Percentiles rank a stretch among this genome's conserved stretches.
phyloP scores from a whole-genome alignment of 2,797 vertebrate species.

The Myripristis murdjan region DNA sequence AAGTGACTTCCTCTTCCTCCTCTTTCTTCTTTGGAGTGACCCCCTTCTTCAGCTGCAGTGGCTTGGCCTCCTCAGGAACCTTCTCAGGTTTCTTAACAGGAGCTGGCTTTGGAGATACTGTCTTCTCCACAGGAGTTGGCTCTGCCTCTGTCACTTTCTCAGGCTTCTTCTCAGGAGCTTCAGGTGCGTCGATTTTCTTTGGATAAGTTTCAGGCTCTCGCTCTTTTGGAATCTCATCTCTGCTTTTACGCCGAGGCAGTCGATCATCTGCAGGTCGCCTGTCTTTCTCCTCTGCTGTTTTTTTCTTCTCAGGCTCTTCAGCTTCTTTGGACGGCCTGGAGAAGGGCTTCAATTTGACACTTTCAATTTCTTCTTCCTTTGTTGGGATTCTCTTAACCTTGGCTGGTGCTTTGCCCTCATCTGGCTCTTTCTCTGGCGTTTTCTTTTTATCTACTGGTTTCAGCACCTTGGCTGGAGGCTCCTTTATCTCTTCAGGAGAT shows the following conservation, averaged over 20 bases:
- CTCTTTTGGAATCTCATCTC: slow-evolving; percentile 69
- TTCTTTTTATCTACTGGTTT: slow-evolving; percentile 74
- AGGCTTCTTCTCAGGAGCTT: slow-evolving; percentile 64
- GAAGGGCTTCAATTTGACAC: slow-evolving; percentile 81
- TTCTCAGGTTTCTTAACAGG: slow-evolving; percentile 75
- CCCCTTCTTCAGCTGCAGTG: slow-evolving; percentile 76
- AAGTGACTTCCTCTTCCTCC: slow-evolving; percentile 75
- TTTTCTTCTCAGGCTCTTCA: slow-evolving; percentile 75
- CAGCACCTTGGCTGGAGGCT: slow-evolving; percentile 55
- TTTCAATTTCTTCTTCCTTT: slow-evolving; percentile 76
- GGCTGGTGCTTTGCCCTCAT: slow-evolving; percentile 63
- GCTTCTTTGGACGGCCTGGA: slow-evolving; percentile 72
- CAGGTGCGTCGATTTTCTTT: slow-evolving; percentile 65
- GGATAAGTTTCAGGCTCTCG: slow-evolving; percentile 49
- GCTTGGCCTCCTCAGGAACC: slow-evolving; percentile 77
- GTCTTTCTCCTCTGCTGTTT: slow-evolving; percentile 68
- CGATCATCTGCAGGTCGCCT: slow-evolving; percentile 65
- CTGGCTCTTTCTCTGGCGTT: slow-evolving; percentile 69
- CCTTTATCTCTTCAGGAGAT: slow-evolving; percentile 63
- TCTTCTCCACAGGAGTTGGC: slow-evolving; percentile 67
- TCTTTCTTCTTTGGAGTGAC: slow-evolving; percentile 71
- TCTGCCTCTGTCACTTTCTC: slow-evolving; percentile 65
- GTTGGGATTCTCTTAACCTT: slow-evolving; percentile 78
- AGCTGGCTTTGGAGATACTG: slow-evolving; percentile 47
- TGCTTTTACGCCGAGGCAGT: slow-evolving; percentile 40